Percentiles rank a stretch among this genome's conserved stretches.
Conservation (phyloP, 2,888 invertebrate genomes). For the Ochlodes sylvanus region DNA sequence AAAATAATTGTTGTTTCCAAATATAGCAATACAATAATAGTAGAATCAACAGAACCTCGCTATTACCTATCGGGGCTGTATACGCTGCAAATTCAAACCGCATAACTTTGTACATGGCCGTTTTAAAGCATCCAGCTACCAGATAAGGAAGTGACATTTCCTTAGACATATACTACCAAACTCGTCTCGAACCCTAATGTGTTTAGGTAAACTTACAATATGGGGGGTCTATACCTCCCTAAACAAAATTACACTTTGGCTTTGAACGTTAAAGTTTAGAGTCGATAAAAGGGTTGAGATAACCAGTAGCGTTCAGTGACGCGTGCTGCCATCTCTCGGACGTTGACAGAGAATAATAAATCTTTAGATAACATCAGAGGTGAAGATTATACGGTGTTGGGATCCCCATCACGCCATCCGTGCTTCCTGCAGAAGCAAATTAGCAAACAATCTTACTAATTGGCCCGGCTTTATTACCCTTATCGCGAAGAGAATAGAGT, state of each 20-base stretch:
- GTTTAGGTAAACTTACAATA: constrained; percentile 28
- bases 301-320: constrained; percentile 72
- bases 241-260: constrained; percentile 30
- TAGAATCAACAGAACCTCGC: neutral
- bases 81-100: neutral
- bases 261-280: constrained; percentile 37
- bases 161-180: neutral
- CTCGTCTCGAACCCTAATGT: constrained; percentile 2
- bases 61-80: neutral
- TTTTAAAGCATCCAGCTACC: neutral
- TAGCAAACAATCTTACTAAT: constrained; percentile 67
- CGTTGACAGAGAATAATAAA: constrained; percentile 82
- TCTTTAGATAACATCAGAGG: constrained; percentile 83
- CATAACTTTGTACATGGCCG: neutral
- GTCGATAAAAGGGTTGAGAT: constrained; percentile 51
- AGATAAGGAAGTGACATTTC: neutral
- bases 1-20: neutral
- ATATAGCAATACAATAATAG: neutral
- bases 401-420: constrained; percentile 79
- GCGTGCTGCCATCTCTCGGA: constrained; percentile 81
- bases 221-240: constrained; percentile 49
- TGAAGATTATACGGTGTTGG: constrained; percentile 81
- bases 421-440: constrained; percentile 82
- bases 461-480: constrained; percentile 46
- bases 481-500: constrained; percentile 52